Evolutionary conservation across 2,113 vertebrate genomes (phyloP), one percentile per base, ranked within the genome.

Genomic region (Atlantisia rogersi): DNA sequence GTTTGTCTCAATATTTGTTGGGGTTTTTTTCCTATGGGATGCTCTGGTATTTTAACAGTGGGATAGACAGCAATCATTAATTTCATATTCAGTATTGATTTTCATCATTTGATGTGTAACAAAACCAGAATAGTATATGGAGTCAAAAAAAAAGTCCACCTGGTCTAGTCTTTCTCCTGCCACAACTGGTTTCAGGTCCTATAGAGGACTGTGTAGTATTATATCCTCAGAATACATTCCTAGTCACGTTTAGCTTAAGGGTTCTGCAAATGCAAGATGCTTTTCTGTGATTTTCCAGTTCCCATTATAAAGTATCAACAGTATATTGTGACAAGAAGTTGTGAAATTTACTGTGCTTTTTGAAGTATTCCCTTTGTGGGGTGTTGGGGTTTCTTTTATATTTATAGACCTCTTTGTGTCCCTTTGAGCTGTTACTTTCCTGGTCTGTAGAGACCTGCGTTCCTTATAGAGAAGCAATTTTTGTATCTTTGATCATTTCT

Each of bases 171-270:
- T 64, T 79, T 16, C 39, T 89, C 16, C 31, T 90, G 15, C 39
- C 48, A 35, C 42, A 82, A 24, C 11, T 25, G 56, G 9, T 76
- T 48, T 19, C 9, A 28, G 21, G 32, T 68, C 62, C 28, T 52
- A 0, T 28, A 60, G 37, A 46, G 15, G 7, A 25, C 3, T 0
- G 0, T 59, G 18, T 42, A 6, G 15, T 64, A 29, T 40, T 89
- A 11, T 24, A 68, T 67, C 76, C 42, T 87, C n/a, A 48, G 22
- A 62, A 52, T 92, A 24, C 64, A 25, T 81, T 86, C 28, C 21
- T 42, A 20, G 28, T 70, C 15, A 4, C 12, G 14, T 88, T 2
- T 52, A 44, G 44, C 29, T 86, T 71, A 68, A 82, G 31, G 21
- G 12, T 42, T 88, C 42, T 76, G 50, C 77, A 76, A 80, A 73